Base-by-base conservation (phyloP, 2,797 vertebrate genomes). In the Rhynchonycteris naso region DNA sequence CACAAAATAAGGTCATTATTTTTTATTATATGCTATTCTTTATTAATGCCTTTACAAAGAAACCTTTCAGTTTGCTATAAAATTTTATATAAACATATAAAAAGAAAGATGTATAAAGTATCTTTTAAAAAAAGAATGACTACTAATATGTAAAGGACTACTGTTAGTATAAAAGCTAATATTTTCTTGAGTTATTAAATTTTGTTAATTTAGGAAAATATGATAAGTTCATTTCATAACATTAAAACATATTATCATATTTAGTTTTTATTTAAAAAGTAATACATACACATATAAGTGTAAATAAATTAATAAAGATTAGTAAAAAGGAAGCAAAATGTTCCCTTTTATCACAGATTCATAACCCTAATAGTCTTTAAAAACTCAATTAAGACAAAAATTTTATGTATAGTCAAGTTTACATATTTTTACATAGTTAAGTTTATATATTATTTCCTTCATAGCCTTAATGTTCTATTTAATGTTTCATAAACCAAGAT, bases 181-280 rank as follows among this genome's bases (percentile, higher is more conserved):
- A 61, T 88, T 87, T 79, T 47, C 10, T 50, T 68, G 28, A 66
- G 50, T 65, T 72, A 56, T n/a, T 43, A 74, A 71, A 68, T 78
- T 81, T 52, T 84, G 11, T 88, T 94, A 59, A 50, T 38, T 86
- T 93, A 58, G 47, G 22, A 61, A 89, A 79, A 14, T 69, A 63
- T 33, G 38, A 83, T 76, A 56, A 87, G 21, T 79, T 79, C 69
- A 82, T 24, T 68, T 59, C 14, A 7, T 21, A 30, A 74, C 9
- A 33, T n/a, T 72, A 66, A 74, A 56, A 21, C 10, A 63, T 59
- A 66, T 88, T 43, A 24, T 56, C 66, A 61, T 72, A 76, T 43
- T 52, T 59, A 18, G 11, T 12, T 87, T 68, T 38, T 58, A 88
- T 80, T 66, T 74, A 35, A 65, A 75, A 84, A 69, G 8, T 65